Percentiles rank a stretch among this genome's conserved stretches.
Conservation (phyloP, 2,888 invertebrate species). For the Clusia tigrina region DNA sequence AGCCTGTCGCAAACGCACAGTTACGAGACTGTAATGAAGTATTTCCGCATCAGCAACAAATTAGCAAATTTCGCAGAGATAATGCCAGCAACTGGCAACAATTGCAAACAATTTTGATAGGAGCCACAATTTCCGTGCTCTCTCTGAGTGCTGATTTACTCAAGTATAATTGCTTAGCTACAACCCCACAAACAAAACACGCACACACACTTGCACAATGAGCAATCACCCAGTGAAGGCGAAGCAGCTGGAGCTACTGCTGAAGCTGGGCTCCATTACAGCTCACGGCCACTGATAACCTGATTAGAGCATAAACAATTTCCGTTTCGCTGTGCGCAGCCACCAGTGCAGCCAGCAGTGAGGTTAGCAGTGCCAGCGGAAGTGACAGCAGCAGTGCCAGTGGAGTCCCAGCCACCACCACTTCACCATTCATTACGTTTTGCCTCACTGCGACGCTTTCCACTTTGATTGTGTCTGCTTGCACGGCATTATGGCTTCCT, state of each 20-base stretch:
- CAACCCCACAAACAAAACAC: constrained; percentile 5
- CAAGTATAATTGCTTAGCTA: constrained; percentile 11
- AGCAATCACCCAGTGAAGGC: background rate
- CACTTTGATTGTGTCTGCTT: background rate
- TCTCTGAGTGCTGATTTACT: constrained; percentile 6
- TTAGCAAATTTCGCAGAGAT: constrained; percentile 15
- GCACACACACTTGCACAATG: background rate
- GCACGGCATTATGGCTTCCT: background rate
- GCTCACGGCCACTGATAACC: constrained; percentile 10
- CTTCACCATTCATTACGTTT: constrained; percentile 19
- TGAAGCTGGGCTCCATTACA: background rate
- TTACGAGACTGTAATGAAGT: too few species aligned
- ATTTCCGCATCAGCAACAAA: constrained; percentile 21
- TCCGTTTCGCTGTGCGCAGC: constrained; percentile 20
- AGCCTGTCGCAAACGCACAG: too few species aligned
- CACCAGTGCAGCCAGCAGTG: background rate
- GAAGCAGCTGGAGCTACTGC: background rate
- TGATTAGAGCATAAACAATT: constrained; percentile 30
- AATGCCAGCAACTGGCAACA: constrained; percentile 9
- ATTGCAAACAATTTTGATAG: constrained; percentile 5
- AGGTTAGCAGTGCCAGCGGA: background rate
- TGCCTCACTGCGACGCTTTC: constrained; percentile 10
- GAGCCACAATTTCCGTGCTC: background rate
- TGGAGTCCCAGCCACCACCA: constrained; percentile 12
- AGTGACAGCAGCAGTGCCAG: background rate